Base-by-base conservation (phyloP, 2,797 vertebrate genomes). In the Hoplostethus atlanticus region DNA sequence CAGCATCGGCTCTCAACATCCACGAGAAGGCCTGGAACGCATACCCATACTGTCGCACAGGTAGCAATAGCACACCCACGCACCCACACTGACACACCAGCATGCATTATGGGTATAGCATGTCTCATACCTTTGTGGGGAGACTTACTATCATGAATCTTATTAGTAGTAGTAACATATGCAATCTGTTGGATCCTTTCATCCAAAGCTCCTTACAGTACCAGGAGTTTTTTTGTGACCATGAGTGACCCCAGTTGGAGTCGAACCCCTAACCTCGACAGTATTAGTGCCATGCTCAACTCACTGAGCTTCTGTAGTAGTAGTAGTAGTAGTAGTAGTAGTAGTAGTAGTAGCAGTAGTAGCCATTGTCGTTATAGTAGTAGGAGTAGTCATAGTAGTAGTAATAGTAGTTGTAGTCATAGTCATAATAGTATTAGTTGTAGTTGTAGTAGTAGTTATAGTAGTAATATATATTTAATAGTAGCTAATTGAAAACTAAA, bases 1-100 rank as follows among this genome's bases (percentile, higher is more conserved):
- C 98, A 10, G 89, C 97, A 81, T 96, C 97, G 82, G 97, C 98
- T 84, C 95, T 99, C 80, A 98, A 97, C 88, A 97, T 99, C 79
- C 98, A 99, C 0, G 98, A 99, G 93, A 97, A 99, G 91, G 98
- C 98, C 11, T 99, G 98, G 98, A 99, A 99, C 42, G 98, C 98
- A 28, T 99, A 98, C 79, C 98, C 98, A n/a, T 99, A 98, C 90
- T 99, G 98, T 93, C 96, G 97, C 91, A 99, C 98, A 16, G 95
- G 98, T 99, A 93, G 5, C 30, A 1, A 11, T 16, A n/a, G 31
- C 55, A 59, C 65, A 42, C 66, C 16, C 31, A 46, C 40, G 10
- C 46, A 51, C 62, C 36, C 34, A 38, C 11, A 38, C 17, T 40
- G 15, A 54, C 3, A 16, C 28, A 56, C 40, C 34, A 28, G 46